Conservation (phyloP, 1,140 invertebrate genomes). For the Cydia fagiglandana region DNA sequence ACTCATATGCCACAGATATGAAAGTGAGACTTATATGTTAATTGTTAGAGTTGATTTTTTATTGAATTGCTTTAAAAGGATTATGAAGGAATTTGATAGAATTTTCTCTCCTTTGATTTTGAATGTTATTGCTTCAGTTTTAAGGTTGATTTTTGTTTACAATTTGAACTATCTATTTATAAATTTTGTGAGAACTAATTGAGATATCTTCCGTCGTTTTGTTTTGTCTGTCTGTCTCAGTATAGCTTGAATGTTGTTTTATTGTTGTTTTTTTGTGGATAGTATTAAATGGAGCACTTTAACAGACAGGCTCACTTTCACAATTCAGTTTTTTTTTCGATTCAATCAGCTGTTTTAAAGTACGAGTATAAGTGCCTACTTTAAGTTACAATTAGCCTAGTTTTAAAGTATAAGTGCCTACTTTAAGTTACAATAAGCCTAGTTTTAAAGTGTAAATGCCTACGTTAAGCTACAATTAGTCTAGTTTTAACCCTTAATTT, state of each 20-base stretch:
- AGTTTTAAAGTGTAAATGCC: no score
- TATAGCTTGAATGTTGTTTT: constrained; percentile 44
- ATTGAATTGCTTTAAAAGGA: constrained; percentile 33
- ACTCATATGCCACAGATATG: constrained; percentile 33
- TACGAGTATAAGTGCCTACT: no score
- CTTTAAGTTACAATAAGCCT: no score
- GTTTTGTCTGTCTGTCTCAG: constrained; percentile 57
- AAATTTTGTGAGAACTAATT: constrained; percentile 60
- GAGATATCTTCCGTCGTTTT: constrained; percentile 60
- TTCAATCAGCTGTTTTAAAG: not conserved
- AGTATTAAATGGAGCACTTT: constrained; percentile 31
- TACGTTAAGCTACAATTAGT: no score
- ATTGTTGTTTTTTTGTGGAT: constrained; percentile 48
- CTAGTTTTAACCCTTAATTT: no score
- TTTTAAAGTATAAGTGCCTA: no score
- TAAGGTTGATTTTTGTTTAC: constrained; percentile 42
- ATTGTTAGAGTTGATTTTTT: constrained; percentile 36
- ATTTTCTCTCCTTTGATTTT: constrained; percentile 24
- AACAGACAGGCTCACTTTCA: not conserved
- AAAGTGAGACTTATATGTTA: constrained; percentile 38
- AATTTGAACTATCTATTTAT: constrained; percentile 47
- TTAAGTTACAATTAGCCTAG: no score
- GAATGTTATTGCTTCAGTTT: constrained; percentile 13
- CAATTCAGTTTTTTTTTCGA: not conserved
- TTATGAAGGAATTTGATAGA: constrained; percentile 39